These are phyloP conservation scores for Brachyhypopomus occidentalis DNA, from an alignment of 2,113 vertebrate species.

Conservation along the genomic window DNA sequence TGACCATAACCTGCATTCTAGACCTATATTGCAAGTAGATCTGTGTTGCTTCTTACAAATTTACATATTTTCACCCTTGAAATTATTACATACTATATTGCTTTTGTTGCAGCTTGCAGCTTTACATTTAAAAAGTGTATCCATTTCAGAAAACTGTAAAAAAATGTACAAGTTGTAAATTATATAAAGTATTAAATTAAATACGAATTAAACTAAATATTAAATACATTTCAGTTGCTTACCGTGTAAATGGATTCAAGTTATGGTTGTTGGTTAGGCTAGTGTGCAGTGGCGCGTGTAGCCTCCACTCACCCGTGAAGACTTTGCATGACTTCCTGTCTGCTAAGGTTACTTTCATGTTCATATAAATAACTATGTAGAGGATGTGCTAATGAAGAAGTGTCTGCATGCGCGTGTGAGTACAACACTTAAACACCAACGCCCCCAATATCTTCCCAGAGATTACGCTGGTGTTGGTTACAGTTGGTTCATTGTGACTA, in stretches of 20 bases:
- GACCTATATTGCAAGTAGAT: no score
- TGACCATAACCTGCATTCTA: no score
- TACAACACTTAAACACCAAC: no score
- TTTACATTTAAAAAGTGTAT: background rate
- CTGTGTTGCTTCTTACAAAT: no score
- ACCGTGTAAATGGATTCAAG: background rate
- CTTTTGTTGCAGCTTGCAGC: no score
- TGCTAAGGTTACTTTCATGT: constrained; percentile 1
- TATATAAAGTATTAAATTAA: no score
- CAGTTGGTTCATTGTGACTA: background rate
- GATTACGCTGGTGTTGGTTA: background rate
- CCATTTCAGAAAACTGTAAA: background rate
- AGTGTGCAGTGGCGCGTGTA: background rate
- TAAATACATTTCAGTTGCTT: constrained; percentile 1
- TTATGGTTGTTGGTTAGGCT: background rate
- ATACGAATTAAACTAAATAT: no score
- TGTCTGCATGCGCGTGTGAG: background rate
- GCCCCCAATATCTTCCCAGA: background rate
- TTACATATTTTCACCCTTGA: no score
- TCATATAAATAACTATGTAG: constrained; percentile 22
- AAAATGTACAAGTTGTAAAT: no score
- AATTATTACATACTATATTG: no score
- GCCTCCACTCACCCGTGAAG: background rate
- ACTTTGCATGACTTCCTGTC: constrained; percentile 19
- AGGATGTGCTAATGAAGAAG: constrained; percentile 18